phyloP scores from a whole-genome alignment of 2,797 vertebrate genomes.

The Eupleurogrammus muticus region DNA sequence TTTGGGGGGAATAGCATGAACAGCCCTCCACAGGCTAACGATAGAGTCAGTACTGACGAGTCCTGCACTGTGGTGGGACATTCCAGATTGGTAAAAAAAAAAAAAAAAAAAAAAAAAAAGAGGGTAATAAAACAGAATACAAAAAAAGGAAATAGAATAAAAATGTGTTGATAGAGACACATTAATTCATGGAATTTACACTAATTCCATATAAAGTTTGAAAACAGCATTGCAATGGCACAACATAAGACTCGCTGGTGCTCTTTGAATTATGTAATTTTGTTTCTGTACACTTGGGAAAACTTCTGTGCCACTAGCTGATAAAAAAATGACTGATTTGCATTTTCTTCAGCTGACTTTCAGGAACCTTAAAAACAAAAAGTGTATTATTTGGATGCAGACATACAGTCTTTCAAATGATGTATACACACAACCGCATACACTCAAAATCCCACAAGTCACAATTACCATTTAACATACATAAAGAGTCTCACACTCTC shows the following conservation, averaged over 20 bases:
- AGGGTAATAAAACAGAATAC: constrained; percentile 12
- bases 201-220: constrained; percentile 59
- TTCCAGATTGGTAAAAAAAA: not conserved
- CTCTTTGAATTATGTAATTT: constrained; percentile 57
- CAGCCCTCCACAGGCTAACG: not conserved
- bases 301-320: constrained; percentile 10
- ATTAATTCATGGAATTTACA: constrained; percentile 58
- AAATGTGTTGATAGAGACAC: constrained; percentile 19
- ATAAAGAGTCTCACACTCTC: constrained; percentile 15
- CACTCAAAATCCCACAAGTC: constrained; percentile 17
- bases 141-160: constrained; percentile 16
- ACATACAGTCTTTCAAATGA: not conserved
- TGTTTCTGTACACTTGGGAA: constrained; percentile 54
- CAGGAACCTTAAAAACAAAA: constrained; percentile 39
- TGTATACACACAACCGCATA: not conserved
- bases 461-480: constrained; percentile 31
- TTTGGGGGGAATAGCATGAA: not conserved
- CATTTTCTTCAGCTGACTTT: constrained; percentile 51
- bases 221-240: constrained; percentile 44
- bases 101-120: too few relatives aligned
- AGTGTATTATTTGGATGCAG: constrained; percentile 27
- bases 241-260: constrained; percentile 45
- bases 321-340: constrained; percentile 47
- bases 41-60: not conserved
- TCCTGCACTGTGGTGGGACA: constrained; percentile 2